Percentiles rank a stretch among this genome's conserved stretches.
phyloP scores from a whole-genome alignment of 2,888 invertebrate species.

The Chironomus riparius region DNA sequence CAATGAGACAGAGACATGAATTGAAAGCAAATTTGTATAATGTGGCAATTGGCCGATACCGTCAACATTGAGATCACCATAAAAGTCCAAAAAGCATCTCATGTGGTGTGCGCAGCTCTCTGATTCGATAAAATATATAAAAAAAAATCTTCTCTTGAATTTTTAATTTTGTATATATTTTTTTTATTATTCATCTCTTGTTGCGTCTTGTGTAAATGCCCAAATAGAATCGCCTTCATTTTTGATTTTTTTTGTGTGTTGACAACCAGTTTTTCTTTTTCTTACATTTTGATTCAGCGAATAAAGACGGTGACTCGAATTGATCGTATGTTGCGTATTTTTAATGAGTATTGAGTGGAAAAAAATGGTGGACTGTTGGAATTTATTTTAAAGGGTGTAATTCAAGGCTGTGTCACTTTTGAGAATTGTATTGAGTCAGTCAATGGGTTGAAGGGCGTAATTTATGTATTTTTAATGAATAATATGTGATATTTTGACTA shows the following conservation, averaged over 20 bases:
- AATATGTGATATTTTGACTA: too few relatives aligned
- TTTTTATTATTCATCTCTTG: not conserved
- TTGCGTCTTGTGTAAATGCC: not conserved
- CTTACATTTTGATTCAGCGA: not conserved
- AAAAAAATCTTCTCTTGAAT: not conserved
- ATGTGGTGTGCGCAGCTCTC: conserved; percentile 10
- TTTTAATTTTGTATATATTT: too few relatives aligned
- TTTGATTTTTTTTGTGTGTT: conserved; percentile 11
- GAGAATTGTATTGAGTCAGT: too few relatives aligned
- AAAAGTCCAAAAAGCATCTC: conserved; percentile 9
- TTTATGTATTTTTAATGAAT: too few relatives aligned
- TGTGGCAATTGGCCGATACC: conserved; percentile 14
- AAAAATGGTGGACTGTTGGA: not conserved
- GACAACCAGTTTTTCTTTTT: conserved; percentile 6
- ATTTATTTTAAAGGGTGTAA: too few relatives aligned
- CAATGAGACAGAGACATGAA: not conserved
- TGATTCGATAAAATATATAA: conserved; percentile 13
- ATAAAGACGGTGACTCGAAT: too few relatives aligned
- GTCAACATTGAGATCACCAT: conserved; percentile 2
- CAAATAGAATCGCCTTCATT: conserved; percentile 17
- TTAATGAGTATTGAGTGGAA: not conserved
- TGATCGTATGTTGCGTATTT: too few relatives aligned
- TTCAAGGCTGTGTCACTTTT: too few relatives aligned
- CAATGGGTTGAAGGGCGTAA: too few relatives aligned
- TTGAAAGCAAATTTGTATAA: not conserved